These are phyloP conservation scores for Eretmochelys imbricata DNA, from an alignment of 2,113 vertebrate genomes.

Conservation along the genomic window DNA sequence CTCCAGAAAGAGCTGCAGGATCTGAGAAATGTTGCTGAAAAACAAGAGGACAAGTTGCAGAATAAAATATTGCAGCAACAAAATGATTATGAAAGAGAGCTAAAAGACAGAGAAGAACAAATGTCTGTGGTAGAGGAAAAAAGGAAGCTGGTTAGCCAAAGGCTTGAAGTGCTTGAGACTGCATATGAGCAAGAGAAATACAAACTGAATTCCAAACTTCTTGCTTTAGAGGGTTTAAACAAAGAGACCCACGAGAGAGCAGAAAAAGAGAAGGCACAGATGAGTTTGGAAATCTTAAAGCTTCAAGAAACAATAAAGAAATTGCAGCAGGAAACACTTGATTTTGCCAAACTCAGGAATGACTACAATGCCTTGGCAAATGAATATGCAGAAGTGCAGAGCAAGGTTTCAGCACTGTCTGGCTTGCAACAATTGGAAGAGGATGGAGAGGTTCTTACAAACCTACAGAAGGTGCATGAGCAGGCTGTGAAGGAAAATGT, in stretches of 20 bases:
- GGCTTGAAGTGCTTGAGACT: slow-evolving; percentile 71
- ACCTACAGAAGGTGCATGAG: slow-evolving; percentile 75
- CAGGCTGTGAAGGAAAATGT: slow-evolving; percentile 75
- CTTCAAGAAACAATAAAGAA: slow-evolving; percentile 76
- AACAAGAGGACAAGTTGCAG: slow-evolving; percentile 77
- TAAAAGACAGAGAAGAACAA: slow-evolving; percentile 69
- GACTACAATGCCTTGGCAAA: slow-evolving; percentile 25
- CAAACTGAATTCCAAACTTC: slow-evolving; percentile 70
- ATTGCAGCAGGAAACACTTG: slow-evolving; percentile 57
- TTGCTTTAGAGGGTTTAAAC: slow-evolving; percentile 73
- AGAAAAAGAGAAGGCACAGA: slow-evolving; percentile 70
- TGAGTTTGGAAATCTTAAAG: slow-evolving; percentile 75
- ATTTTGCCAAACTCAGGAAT: slow-evolving; percentile 11
- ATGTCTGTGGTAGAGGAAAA: slow-evolving; percentile 66
- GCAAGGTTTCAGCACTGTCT: slow-evolving; percentile 52
- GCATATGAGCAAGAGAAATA: slow-evolving; percentile 81
- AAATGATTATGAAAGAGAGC: slow-evolving; percentile 71
- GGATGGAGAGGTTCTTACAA: slow-evolving; percentile 65
- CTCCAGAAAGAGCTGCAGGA: slow-evolving; percentile 81
- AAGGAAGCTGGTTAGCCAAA: slow-evolving; percentile 62
- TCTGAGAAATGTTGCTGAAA: slow-evolving; percentile 65
- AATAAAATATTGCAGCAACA: slow-evolving; percentile 79
- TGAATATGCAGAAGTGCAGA: slow-evolving; percentile 55
- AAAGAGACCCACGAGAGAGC: slow-evolving; percentile 66
- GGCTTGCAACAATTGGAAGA: slow-evolving; percentile 50